Conservation (phyloP, 2,888 invertebrate species). For the Melanchra persicariae region DNA sequence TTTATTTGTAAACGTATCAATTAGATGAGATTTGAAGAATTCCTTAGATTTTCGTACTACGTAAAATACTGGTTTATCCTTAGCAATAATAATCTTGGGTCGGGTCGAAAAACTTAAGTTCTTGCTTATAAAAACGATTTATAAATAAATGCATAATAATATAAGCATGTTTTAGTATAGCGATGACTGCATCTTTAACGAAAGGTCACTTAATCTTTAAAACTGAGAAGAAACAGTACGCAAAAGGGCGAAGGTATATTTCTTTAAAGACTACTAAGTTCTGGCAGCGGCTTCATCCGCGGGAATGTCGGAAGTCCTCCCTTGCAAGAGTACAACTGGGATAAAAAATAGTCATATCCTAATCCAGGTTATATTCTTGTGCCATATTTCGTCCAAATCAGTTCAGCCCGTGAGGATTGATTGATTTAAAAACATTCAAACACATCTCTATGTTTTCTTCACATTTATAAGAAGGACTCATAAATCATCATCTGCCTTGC, state of each 20-base stretch:
- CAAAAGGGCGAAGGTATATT: neutral
- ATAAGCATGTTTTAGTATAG: conserved; percentile 16
- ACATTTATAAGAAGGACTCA: too few relatives aligned
- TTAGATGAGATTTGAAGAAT: neutral
- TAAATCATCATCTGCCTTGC: too few relatives aligned
- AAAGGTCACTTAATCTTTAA: conserved; percentile 29
- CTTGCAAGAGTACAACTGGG: too few relatives aligned
- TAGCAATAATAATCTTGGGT: conserved; percentile 26
- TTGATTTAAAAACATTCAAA: too few relatives aligned
- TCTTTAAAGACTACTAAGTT: neutral
- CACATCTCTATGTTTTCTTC: too few relatives aligned
- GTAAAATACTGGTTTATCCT: conserved; percentile 32
- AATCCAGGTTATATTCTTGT: too few relatives aligned
- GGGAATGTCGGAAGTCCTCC: too few relatives aligned
- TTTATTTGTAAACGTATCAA: conserved; percentile 3
- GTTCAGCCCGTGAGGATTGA: too few relatives aligned
- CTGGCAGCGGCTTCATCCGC: neutral
- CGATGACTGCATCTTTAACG: conserved; percentile 16
- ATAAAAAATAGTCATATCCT: too few relatives aligned
- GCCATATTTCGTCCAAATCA: too few relatives aligned
- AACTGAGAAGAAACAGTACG: conserved; percentile 2
- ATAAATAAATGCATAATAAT: neutral
- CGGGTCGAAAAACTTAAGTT: conserved; percentile 42
- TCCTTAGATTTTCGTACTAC: neutral
- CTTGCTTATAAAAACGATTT: conserved; percentile 24